These are phyloP conservation scores for Parasteatoda lunata DNA, from an alignment of 2,888 invertebrate genomes.

Conservation along the genomic window DNA sequence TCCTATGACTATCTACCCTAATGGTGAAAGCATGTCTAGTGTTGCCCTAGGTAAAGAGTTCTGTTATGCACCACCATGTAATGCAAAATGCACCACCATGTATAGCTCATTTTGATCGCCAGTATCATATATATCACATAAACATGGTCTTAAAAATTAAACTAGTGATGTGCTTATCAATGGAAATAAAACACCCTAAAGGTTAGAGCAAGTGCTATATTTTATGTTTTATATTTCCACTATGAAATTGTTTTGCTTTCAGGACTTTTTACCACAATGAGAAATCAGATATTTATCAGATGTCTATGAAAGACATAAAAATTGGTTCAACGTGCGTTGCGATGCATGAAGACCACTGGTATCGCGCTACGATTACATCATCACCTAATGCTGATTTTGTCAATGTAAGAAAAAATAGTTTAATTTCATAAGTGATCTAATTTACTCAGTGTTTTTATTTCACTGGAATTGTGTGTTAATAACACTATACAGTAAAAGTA, in stretches of 20 bases:
- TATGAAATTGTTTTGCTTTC: background rate
- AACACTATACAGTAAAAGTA: no score
- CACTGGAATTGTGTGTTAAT: no score
- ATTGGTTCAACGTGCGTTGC: slow-evolving; percentile 39
- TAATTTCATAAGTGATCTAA: no score
- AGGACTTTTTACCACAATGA: slow-evolving; percentile 30
- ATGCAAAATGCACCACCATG: no score
- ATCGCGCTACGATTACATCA: slow-evolving; percentile 23
- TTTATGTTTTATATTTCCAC: background rate
- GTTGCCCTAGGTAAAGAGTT: no score
- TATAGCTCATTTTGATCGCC: no score
- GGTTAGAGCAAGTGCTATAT: background rate
- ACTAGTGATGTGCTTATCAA: background rate
- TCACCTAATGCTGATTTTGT: background rate
- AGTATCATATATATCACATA: background rate
- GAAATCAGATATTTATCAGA: background rate
- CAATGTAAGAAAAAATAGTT: no score
- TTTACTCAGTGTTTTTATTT: no score
- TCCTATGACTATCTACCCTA: no score
- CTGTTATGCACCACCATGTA: no score
- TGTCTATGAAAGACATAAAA: slow-evolving; percentile 24
- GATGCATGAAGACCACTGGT: slow-evolving; percentile 23
- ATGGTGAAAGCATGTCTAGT: no score
- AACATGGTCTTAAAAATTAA: background rate
- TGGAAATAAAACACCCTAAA: background rate